Evolutionary conservation across 2,113 vertebrate species (phyloP).

Genomic region (Phrynosoma platyrhinos): DNA sequence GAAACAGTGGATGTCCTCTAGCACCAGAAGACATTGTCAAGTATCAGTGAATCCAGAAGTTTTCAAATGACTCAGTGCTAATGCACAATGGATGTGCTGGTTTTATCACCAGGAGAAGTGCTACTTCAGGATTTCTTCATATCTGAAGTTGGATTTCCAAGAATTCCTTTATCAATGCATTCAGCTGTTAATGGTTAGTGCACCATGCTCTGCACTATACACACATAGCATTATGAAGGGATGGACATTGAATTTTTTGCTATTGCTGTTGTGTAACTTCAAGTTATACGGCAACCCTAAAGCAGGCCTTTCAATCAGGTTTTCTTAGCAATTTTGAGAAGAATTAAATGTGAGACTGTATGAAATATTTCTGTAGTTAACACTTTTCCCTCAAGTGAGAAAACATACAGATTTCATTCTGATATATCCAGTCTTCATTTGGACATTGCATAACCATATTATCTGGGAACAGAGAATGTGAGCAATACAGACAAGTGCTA

Average conservation of each 20-base stretch:
- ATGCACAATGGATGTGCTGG: neutral
- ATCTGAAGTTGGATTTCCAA: neutral
- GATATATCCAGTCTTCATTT: too few relatives aligned
- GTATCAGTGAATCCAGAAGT: neutral
- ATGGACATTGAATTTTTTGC: neutral
- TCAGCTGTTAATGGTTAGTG: neutral
- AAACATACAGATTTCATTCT: too few relatives aligned
- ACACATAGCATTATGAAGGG: neutral
- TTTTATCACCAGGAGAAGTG: neutral
- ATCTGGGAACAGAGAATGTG: too few relatives aligned
- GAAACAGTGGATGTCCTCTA: neutral
- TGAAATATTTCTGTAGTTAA: neutral
- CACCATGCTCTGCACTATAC: neutral
- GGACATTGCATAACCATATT: too few relatives aligned
- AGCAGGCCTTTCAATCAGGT: neutral
- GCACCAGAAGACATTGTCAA: neutral
- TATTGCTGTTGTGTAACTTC: neutral
- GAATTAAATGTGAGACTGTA: neutral
- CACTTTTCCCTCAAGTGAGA: neutral
- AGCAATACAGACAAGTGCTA: too few relatives aligned
- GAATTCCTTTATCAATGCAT: neutral
- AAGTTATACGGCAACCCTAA: neutral
- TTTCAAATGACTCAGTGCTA: neutral
- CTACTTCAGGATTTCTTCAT: neutral
- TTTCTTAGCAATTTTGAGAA: neutral